These are phyloP conservation scores for Seriola dumerili DNA, from an alignment of 2,113 vertebrate genomes.

Conservation along the genomic window DNA sequence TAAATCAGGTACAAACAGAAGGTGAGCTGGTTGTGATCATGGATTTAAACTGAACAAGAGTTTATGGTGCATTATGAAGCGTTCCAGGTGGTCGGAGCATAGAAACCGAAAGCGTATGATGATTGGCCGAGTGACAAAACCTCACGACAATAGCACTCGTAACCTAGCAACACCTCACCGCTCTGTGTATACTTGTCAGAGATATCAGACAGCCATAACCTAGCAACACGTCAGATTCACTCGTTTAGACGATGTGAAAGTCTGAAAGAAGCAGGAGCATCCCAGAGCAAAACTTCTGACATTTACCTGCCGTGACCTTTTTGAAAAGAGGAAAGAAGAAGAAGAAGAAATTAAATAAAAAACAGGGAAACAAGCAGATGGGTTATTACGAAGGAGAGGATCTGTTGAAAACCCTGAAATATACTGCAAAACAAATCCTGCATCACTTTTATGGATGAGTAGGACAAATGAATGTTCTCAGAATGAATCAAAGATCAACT, in stretches of 20 bases:
- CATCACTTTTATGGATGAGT: not conserved
- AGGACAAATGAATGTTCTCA: not conserved
- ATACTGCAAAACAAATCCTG: not conserved
- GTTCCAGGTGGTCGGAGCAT: too few species aligned
- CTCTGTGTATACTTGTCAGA: slow-evolving; percentile 41
- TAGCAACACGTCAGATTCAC: slow-evolving; percentile 50
- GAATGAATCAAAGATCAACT: not conserved
- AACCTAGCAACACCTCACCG: slow-evolving; percentile 63
- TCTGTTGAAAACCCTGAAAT: not conserved
- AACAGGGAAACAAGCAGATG: not conserved
- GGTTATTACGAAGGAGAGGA: too few species aligned
- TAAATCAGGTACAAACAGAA: too few species aligned
- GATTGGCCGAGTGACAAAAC: slow-evolving; percentile 13
- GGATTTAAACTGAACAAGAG: too few species aligned
- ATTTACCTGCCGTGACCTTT: slow-evolving; percentile 21
- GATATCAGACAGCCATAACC: slow-evolving; percentile 32
- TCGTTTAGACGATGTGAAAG: not conserved
- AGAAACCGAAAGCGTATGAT: too few species aligned
- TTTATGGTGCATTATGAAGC: too few species aligned
- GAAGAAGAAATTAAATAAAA: slow-evolving; percentile 16
- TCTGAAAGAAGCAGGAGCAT: not conserved
- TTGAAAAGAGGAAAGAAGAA: not conserved
- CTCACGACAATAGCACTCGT: slow-evolving; percentile 36
- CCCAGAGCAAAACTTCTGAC: not conserved
- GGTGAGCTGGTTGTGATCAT: too few species aligned